Percentiles rank a stretch among this genome's conserved stretches.
Evolutionary conservation across 2,113 vertebrate species (phyloP).

Genomic region (Telmatochromis sp.): DNA sequence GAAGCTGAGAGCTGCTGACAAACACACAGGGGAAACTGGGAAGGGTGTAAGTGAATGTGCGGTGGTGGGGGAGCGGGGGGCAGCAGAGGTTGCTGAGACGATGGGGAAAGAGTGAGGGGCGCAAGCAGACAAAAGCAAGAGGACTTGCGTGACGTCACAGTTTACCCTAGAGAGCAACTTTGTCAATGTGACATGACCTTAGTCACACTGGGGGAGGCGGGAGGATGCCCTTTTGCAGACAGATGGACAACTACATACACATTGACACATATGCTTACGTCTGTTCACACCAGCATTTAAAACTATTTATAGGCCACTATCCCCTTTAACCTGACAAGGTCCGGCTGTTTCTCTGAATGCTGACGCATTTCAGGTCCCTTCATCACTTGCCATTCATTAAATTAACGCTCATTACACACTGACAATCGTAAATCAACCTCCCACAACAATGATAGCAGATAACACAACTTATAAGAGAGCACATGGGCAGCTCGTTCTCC

Average conservation of each 20-base stretch:
- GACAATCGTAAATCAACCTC: constrained; percentile 58
- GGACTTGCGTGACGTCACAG: constrained; percentile 35
- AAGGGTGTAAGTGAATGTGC: neutral
- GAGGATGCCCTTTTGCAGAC: constrained; percentile 34
- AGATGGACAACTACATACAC: constrained; percentile 17
- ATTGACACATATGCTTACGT: constrained; percentile 54
- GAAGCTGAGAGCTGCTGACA: constrained; percentile 65
- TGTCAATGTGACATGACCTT: constrained; percentile 42
- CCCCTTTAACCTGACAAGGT: constrained; percentile 40
- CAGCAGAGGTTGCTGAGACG: neutral
- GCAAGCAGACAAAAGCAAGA: constrained; percentile 53
- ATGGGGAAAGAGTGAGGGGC: constrained; percentile 21
- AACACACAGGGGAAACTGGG: constrained; percentile 43
- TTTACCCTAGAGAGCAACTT: constrained; percentile 17
- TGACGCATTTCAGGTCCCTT: constrained; percentile 62
- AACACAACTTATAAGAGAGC: constrained; percentile 42
- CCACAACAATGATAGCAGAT: constrained; percentile 56
- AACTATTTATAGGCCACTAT: constrained; percentile 51
- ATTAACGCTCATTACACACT: constrained; percentile 54
- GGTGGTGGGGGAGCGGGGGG: neutral
- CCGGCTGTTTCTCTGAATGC: constrained; percentile 42
- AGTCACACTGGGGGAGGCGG: neutral
- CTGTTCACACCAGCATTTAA: constrained; percentile 31
- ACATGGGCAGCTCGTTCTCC: constrained; percentile 16
- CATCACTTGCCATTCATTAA: constrained; percentile 57